Evolutionary conservation across 2,888 invertebrate species (phyloP).

Genomic region (Sclerodermus sp.): DNA sequence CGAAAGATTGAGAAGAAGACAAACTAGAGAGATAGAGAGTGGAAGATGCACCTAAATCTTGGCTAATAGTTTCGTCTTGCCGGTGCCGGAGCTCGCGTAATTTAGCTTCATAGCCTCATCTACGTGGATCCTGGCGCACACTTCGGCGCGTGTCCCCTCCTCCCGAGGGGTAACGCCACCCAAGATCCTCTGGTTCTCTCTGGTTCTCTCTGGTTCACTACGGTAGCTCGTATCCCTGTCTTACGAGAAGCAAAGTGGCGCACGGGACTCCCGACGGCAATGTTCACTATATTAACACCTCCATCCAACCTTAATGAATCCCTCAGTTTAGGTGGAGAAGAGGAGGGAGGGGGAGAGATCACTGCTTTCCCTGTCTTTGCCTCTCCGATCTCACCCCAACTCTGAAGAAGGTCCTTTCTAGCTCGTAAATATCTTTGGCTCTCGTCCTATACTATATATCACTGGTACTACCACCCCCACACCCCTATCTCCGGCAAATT

Average conservation of each 20-base stretch:
- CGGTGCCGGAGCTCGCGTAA: constrained; percentile 32
- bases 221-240: constrained; percentile 29
- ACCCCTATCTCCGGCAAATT: constrained; percentile 3
- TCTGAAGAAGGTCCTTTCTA: not conserved
- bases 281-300: constrained; percentile 55
- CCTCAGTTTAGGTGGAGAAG: constrained; percentile 29
- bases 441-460: constrained; percentile 17
- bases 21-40: constrained; percentile 2
- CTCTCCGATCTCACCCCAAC: constrained; percentile 7
- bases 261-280: constrained; percentile 38
- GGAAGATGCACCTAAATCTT: constrained; percentile 34
- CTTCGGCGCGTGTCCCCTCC: constrained; percentile 16
- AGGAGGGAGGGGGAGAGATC: constrained; percentile 1
- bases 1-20: not conserved
- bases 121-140: constrained; percentile 18
- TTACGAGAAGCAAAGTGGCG: constrained; percentile 30
- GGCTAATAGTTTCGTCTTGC: constrained; percentile 44
- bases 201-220: constrained; percentile 3
- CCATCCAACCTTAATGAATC: constrained; percentile 54
- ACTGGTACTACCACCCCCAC: not conserved
- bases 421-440: constrained; percentile 29
- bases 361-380: constrained; percentile 4
- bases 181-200: constrained; percentile 5
- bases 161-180: not conserved
- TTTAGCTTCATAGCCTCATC: constrained; percentile 45